These are phyloP conservation scores for Cinclus cinclus DNA, from an alignment of 2,113 vertebrate genomes.

Conservation along the genomic window DNA sequence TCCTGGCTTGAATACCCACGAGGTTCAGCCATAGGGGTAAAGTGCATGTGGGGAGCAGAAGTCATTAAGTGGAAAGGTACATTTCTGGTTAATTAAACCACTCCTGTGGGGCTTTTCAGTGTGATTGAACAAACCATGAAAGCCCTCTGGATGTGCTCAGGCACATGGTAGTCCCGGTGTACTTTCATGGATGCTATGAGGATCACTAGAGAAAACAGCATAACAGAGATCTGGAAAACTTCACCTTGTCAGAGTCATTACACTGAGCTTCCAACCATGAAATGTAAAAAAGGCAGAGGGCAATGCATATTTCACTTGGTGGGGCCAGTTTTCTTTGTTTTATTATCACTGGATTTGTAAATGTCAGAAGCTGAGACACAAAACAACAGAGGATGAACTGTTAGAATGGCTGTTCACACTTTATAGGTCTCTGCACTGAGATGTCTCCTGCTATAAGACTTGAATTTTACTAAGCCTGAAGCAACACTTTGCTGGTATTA, in stretches of 20 bases:
- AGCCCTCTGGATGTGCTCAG: background rate
- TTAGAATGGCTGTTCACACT: background rate
- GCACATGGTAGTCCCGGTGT: background rate
- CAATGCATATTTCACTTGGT: background rate
- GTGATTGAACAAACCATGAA: background rate
- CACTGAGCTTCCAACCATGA: background rate
- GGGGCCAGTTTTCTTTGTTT: background rate
- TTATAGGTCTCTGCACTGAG: background rate
- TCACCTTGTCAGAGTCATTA: background rate
- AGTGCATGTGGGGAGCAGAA: background rate
- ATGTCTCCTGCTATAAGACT: background rate
- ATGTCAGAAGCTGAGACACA: background rate
- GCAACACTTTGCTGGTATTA: background rate
- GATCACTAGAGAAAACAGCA: background rate
- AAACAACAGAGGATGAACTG: background rate
- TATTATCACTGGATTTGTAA: background rate
- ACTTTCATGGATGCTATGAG: background rate
- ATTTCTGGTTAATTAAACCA: background rate
- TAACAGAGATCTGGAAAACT: background rate
- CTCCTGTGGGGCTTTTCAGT: background rate
- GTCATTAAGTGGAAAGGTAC: background rate
- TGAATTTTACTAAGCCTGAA: background rate
- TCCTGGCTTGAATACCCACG: accelerated
- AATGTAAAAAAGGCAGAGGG: background rate
- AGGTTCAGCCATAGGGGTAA: background rate